Conservation (phyloP, 2,888 invertebrate species). For the Schrankia costaestrigalis region DNA sequence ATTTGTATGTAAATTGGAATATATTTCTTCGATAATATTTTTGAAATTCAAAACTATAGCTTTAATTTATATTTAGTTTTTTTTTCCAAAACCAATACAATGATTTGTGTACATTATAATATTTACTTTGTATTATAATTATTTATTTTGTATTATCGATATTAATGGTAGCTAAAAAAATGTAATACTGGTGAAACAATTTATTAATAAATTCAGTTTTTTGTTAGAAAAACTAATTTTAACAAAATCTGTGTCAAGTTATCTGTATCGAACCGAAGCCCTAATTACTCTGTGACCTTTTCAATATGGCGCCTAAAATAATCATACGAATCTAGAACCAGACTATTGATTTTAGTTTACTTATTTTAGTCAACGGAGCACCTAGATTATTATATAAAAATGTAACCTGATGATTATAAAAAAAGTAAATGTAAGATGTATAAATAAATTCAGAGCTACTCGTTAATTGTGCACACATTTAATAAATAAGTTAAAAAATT, state of each 20-base stretch:
- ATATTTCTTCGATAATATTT: no score
- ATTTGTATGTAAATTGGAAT: no score
- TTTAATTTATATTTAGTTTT: no score
- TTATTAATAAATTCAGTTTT: no score
- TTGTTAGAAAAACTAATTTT: neutral
- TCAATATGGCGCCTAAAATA: constrained; percentile 15
- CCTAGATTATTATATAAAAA: constrained; percentile 14
- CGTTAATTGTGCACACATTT: constrained; percentile 78
- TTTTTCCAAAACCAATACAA: no score
- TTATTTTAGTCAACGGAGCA: constrained; percentile 17
- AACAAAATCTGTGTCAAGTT: neutral
- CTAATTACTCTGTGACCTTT: constrained; percentile 22
- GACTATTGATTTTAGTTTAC: constrained; percentile 22
- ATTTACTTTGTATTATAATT: no score
- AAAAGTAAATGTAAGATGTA: constrained; percentile 51
- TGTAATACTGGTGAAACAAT: no score
- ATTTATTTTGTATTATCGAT: no score
- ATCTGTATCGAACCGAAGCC: no score
- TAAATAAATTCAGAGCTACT: constrained; percentile 71
- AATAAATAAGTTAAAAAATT: constrained; percentile 62
- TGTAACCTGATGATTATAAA: constrained; percentile 41
- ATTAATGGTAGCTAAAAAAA: no score
- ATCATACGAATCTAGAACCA: constrained; percentile 3
- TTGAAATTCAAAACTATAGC: no score
- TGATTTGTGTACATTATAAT: no score